A percentile compares a stretch with the other conserved stretches of the same genome.
These are phyloP conservation scores for Cydia fagiglandana DNA, from an alignment of 1,140 invertebrate species.

Conservation along the genomic window DNA sequence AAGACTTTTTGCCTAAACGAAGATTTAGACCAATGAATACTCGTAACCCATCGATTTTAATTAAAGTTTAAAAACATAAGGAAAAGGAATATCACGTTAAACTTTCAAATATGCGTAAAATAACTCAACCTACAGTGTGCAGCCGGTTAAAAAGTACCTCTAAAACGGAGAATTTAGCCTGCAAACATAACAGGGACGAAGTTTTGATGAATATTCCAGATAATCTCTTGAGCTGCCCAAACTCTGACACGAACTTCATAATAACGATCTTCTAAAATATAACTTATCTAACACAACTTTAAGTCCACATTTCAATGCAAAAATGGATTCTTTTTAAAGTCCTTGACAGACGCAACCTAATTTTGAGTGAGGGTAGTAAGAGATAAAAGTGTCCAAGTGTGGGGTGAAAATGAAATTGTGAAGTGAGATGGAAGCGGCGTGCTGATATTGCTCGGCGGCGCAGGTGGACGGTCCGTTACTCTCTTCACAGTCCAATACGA, in stretches of 20 bases:
- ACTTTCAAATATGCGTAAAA: neutral
- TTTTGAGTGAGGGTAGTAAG: neutral
- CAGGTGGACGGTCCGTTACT: slow-evolving; percentile 21
- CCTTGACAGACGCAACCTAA: neutral
- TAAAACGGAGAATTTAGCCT: neutral
- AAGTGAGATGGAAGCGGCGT: neutral
- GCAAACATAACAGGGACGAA: neutral
- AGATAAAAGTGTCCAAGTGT: slow-evolving; percentile 22
- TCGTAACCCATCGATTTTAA: too few relatives aligned
- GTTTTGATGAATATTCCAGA: slow-evolving; percentile 31
- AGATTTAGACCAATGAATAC: too few relatives aligned
- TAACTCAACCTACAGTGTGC: neutral
- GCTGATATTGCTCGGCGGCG: slow-evolving; percentile 19
- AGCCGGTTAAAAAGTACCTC: neutral
- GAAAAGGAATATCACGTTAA: too few relatives aligned
- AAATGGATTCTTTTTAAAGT: neutral
- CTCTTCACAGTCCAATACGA: too few relatives aligned
- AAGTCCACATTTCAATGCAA: neutral
- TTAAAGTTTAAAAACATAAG: too few relatives aligned
- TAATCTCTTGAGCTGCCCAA: neutral
- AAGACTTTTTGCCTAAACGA: too few relatives aligned
- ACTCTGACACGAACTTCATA: neutral
- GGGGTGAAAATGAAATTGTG: slow-evolving; percentile 24
- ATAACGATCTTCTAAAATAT: neutral
- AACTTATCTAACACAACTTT: neutral